Evolutionary conservation across 2,797 vertebrate genomes (phyloP).

Genomic region (Poecilia velifera): DNA sequence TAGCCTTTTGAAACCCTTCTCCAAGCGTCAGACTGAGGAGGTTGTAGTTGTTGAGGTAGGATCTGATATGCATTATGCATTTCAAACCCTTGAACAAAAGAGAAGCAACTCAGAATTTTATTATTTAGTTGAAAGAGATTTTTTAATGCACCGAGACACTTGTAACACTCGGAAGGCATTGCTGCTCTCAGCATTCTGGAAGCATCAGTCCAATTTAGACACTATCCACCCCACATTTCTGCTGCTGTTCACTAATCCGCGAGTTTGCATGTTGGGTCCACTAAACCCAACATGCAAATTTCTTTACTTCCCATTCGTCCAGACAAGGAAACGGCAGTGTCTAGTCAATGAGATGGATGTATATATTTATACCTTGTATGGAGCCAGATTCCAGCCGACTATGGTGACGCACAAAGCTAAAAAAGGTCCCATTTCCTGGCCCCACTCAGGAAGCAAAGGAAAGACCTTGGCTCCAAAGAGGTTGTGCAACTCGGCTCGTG

Average conservation of each 20-base stretch:
- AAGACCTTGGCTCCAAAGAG: slow-evolving; percentile 87
- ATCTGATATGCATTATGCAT: background rate
- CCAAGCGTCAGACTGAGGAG: background rate
- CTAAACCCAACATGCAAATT: slow-evolving; percentile 55
- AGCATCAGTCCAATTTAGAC: slow-evolving; percentile 7
- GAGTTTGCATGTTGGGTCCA: slow-evolving; percentile 12
- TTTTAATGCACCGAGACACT: background rate
- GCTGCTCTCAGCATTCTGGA: slow-evolving; percentile 5
- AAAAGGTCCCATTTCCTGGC: slow-evolving; percentile 88
- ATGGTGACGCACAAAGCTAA: slow-evolving; percentile 88
- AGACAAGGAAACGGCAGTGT: slow-evolving; percentile 72
- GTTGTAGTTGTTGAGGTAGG: slow-evolving; percentile 16
- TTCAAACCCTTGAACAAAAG: background rate
- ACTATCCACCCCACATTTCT: background rate
- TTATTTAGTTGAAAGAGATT: slow-evolving; percentile 7
- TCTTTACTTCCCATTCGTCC: slow-evolving; percentile 69
- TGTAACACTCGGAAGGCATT: background rate
- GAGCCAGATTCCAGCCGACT: slow-evolving; percentile 77
- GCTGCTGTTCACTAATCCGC: slow-evolving; percentile 26
- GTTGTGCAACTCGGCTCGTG: slow-evolving; percentile 80
- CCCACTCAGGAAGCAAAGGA: slow-evolving; percentile 87
- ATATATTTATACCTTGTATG: slow-evolving; percentile 82
- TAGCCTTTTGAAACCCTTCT: background rate
- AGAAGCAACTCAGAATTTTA: background rate
- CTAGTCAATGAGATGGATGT: slow-evolving; percentile 72